phyloP scores from a whole-genome alignment of 1,140 invertebrate genomes.

The Helicoverpa armigera region DNA sequence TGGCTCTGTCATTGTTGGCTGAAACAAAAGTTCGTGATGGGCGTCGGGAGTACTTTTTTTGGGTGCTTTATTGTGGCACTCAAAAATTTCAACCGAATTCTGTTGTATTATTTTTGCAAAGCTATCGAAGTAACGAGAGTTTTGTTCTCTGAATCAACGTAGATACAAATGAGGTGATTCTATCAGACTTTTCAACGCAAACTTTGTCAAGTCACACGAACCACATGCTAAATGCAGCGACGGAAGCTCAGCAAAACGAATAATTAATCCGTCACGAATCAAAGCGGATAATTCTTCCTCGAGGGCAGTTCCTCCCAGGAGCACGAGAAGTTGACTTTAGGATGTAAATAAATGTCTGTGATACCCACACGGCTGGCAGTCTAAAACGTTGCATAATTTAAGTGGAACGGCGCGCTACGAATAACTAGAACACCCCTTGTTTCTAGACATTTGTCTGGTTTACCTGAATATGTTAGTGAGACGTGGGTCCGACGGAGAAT shows the following conservation, averaged over 20 bases:
- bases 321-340: slow-evolving; percentile 21
- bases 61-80: no score
- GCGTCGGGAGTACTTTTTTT: background rate
- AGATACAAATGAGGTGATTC: no score
- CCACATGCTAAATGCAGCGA: background rate
- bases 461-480: slow-evolving; percentile 39
- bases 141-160: no score
- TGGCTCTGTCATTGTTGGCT: slow-evolving; percentile 10
- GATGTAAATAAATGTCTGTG: slow-evolving; percentile 41
- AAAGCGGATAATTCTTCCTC: slow-evolving; percentile 14
- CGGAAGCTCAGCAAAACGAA: background rate
- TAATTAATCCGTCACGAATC: slow-evolving; percentile 27
- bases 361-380: background rate
- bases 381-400: slow-evolving; percentile 40
- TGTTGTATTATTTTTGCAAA: no score
- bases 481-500: slow-evolving; percentile 11
- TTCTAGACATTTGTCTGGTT: slow-evolving; percentile 39
- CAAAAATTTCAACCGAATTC: no score
- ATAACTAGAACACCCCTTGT: slow-evolving; percentile 34
- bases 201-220: background rate
- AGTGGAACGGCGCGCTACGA: slow-evolving; percentile 18
- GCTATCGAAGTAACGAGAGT: no score
- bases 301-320: slow-evolving; percentile 3
- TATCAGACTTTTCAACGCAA: background rate
- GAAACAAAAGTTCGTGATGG: background rate